Evolutionary conservation across 1,140 invertebrate species (phyloP).

Genomic region (Drosophila funebris): DNA sequence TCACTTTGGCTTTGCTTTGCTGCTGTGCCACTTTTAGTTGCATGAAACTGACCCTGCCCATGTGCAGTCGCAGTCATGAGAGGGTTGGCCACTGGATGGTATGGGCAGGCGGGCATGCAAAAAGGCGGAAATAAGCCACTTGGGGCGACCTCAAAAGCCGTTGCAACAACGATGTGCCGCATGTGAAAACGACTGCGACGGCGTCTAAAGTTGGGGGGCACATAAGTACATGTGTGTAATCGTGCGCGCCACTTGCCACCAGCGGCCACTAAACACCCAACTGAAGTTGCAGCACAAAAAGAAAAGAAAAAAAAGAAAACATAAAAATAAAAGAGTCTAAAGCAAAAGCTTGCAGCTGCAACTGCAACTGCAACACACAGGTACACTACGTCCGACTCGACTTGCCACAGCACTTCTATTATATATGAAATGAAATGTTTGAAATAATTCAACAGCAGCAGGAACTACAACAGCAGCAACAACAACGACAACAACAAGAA

Average conservation of each 20-base stretch:
- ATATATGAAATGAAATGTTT: constrained; percentile 65
- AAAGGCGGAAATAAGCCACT: constrained; percentile 81
- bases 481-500: constrained; percentile 8
- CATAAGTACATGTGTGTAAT: constrained; percentile 55
- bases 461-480: not conserved
- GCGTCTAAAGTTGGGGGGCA: not conserved
- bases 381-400: too few species aligned
- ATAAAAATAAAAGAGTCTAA: too few species aligned
- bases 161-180: not conserved
- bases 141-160: constrained; percentile 72
- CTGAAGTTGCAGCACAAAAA: constrained; percentile 31
- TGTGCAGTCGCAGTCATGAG: not conserved
- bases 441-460: constrained; percentile 69
- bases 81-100: not conserved
- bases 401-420: constrained; percentile 42
- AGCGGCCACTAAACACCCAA: constrained; percentile 27
- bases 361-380: constrained; percentile 21
- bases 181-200: not conserved
- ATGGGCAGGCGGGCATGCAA: constrained; percentile 37
- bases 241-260: constrained; percentile 70
- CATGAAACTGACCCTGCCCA: constrained; percentile 54
- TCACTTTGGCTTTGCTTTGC: constrained; percentile 56
- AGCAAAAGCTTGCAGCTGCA: too few species aligned
- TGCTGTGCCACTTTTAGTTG: constrained; percentile 65
- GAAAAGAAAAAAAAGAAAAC: constrained; percentile 7